Percentiles rank a stretch among this genome's conserved stretches.
These are phyloP conservation scores for Enteromius viviparus DNA, from an alignment of 2,797 vertebrate species.

Conservation along the genomic window DNA sequence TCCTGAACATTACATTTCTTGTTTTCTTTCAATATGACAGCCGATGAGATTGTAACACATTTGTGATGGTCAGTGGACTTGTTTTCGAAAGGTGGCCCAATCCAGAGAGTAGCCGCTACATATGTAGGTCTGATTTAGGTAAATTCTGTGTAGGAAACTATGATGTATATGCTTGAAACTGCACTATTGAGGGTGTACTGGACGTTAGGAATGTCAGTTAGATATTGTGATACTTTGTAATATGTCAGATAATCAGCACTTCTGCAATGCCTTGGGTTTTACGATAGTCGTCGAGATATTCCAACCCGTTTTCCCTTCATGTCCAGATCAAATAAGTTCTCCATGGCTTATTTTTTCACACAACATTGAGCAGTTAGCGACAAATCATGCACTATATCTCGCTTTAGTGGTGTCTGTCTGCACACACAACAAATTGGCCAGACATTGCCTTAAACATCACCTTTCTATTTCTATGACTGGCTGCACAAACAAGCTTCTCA, in stretches of 20 bases:
- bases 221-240: constrained; percentile 82
- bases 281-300: constrained; percentile 54
- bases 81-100: constrained; percentile 57
- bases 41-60: constrained; percentile 84
- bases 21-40: constrained; percentile 79
- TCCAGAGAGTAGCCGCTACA: constrained; percentile 29
- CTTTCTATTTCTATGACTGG: constrained; percentile 67
- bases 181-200: constrained; percentile 81
- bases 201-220: constrained; percentile 77
- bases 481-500: constrained; percentile 78
- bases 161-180: constrained; percentile 78
- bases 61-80: constrained; percentile 82
- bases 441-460: constrained; percentile 84
- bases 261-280: constrained; percentile 84
- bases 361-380: constrained; percentile 44
- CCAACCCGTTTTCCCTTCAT: constrained; percentile 80
- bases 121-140: constrained; percentile 69
- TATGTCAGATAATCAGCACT: constrained; percentile 83
- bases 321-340: constrained; percentile 75
- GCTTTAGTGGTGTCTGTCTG: constrained; percentile 66
- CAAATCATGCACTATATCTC: constrained; percentile 50
- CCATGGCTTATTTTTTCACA: constrained; percentile 37
- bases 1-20: constrained; percentile 63
- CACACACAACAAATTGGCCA: constrained; percentile 79
- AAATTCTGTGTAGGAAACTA: constrained; percentile 69